Conservation (phyloP, 1,140 invertebrate genomes). For the Bradysia coprophila region DNA sequence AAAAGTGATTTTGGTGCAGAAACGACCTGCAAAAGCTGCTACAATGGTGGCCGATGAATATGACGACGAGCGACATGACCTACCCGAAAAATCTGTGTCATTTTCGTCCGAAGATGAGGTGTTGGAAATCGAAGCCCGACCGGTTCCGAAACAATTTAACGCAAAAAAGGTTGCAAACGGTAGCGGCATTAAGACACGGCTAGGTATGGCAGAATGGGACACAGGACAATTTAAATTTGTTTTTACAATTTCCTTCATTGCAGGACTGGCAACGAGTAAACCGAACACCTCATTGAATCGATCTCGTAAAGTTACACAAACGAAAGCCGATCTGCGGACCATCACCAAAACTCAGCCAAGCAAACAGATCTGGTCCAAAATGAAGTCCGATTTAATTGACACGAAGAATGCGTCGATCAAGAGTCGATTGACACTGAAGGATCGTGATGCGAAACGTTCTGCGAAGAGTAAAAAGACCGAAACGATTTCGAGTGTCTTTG, state of each 20-base stretch:
- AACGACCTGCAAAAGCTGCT: slow-evolving; percentile 16
- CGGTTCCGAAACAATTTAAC: neutral
- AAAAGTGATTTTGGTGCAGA: slow-evolving; percentile 21
- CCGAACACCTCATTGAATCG: neutral
- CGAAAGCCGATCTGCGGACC: neutral
- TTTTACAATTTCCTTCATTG: neutral
- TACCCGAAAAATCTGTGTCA: slow-evolving; percentile 17
- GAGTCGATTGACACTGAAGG: slow-evolving; percentile 1
- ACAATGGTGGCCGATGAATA: slow-evolving; percentile 10
- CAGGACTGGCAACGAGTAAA: neutral
- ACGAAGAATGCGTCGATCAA: slow-evolving; percentile 1
- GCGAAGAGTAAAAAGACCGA: neutral
- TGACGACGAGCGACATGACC: slow-evolving; percentile 12
- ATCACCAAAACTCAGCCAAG: neutral
- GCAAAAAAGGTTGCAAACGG: slow-evolving; percentile 2
- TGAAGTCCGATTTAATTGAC: neutral
- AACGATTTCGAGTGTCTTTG: slow-evolving; percentile 12
- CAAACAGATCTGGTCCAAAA: neutral
- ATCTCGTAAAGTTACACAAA: neutral
- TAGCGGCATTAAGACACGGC: slow-evolving; percentile 14
- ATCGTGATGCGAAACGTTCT: slow-evolving; percentile 3
- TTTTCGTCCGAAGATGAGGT: slow-evolving; percentile 22
- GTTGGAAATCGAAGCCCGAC: slow-evolving; percentile 15
- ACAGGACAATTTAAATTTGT: neutral
- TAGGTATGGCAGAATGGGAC: slow-evolving; percentile 7